Evolutionary conservation across 2,113 vertebrate genomes (phyloP).

Genomic region (Myotis lucifugus): DNA sequence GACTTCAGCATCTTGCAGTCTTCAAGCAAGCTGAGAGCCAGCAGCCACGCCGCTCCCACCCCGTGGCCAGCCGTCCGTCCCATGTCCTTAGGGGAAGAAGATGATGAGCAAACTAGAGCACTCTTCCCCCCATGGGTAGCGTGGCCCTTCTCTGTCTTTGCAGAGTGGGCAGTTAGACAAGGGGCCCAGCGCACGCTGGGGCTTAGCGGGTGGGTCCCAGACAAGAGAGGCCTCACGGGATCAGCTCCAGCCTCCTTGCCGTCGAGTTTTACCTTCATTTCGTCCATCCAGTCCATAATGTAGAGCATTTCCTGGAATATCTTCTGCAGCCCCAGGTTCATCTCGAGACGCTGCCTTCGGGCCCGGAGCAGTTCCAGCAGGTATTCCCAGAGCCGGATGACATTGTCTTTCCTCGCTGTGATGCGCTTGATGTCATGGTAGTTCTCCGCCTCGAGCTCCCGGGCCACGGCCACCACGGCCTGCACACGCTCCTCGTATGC

Average conservation of each 20-base stretch:
- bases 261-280: conserved; percentile 93
- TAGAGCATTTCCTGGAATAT: conserved; percentile 99
- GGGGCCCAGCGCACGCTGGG: not conserved
- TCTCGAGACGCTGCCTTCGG: conserved; percentile 93
- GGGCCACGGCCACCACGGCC: conserved; percentile 93
- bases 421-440: conserved; percentile 98
- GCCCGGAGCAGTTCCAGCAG: conserved; percentile 95
- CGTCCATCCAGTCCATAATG: conserved; percentile 99
- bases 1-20: not conserved
- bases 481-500: conserved; percentile 96
- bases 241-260: accelerated
- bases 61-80: not conserved
- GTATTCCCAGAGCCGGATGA: conserved; percentile 97
- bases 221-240: not conserved
- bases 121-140: not conserved
- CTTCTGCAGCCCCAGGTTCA: conserved; percentile 95
- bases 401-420: conserved; percentile 93
- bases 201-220: not conserved
- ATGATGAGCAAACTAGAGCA: not conserved
- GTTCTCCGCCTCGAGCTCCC: conserved; percentile 93
- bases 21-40: not conserved
- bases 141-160: not conserved
- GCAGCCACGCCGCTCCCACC: not conserved
- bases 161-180: not conserved
- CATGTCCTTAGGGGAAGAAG: not conserved